These are phyloP conservation scores for Ephydatia muelleri DNA, from an alignment of 37 sponge, comb jelly and placozoan species.

Conservation along the genomic window DNA sequence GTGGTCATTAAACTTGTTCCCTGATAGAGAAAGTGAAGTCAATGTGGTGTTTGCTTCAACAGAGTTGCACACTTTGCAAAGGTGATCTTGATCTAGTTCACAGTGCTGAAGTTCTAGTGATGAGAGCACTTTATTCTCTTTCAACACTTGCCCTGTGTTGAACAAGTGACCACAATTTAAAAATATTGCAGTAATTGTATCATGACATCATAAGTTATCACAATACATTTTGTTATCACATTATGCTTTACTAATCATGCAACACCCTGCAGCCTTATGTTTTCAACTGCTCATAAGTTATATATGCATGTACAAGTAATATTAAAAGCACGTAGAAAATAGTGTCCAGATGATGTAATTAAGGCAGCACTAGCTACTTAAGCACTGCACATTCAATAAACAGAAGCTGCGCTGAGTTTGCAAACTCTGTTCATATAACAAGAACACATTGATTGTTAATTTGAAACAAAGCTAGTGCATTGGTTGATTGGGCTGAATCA, in stretches of 20 bases:
- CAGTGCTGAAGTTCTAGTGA: neutral
- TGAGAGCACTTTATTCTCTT: neutral
- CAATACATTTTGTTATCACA: neutral
- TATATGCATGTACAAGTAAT: slow-evolving; percentile 1
- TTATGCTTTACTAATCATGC: neutral
- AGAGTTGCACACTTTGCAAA: slow-evolving; percentile 1
- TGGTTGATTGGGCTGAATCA: neutral
- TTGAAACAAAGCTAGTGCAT: slow-evolving; percentile 1
- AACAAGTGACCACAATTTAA: neutral
- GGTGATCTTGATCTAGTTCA: slow-evolving; percentile 1
- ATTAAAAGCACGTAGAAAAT: neutral
- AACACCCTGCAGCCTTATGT: slow-evolving; percentile 1
- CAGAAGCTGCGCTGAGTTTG: slow-evolving; percentile 1
- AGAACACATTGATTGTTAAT: slow-evolving; percentile 1
- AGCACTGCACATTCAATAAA: neutral
- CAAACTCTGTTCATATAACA: neutral
- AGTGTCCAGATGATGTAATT: neutral
- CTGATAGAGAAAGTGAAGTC: neutral
- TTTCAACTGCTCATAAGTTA: neutral
- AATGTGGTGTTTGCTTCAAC: slow-evolving; percentile 1
- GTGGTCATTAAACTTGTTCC: slow-evolving; percentile 1
- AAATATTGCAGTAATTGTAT: neutral
- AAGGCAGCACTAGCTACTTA: slow-evolving; percentile 1
- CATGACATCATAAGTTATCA: neutral
- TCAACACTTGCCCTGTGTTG: slow-evolving; percentile 1